phyloP scores from a whole-genome alignment of 2,797 vertebrate species.

The Enteromius unitaeniatus region DNA sequence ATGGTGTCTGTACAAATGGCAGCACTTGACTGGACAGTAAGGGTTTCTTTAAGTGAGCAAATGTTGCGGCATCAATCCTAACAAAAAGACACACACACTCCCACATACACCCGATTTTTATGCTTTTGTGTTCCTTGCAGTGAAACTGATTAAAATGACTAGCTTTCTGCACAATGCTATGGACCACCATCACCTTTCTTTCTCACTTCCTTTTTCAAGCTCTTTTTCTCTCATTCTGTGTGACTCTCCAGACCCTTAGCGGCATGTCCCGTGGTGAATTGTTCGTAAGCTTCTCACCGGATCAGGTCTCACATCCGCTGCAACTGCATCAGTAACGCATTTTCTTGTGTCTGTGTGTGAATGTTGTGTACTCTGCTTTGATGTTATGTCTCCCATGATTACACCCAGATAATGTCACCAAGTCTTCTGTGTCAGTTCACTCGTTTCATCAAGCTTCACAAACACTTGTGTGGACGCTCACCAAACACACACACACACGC shows the following conservation, averaged over 20 bases:
- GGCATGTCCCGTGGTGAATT: conserved; percentile 4
- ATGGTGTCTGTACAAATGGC: conserved; percentile 18
- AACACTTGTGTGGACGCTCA: background rate
- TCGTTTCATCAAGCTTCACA: conserved; percentile 26
- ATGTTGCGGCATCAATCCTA: background rate
- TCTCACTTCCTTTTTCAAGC: conserved; percentile 4
- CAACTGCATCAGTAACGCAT: conserved; percentile 34
- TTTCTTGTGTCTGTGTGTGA: background rate
- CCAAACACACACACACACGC: background rate
- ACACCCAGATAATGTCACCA: conserved; percentile 42
- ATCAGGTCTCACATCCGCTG: conserved; percentile 49
- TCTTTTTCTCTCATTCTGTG: conserved; percentile 16
- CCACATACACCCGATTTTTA: background rate
- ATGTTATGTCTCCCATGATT: conserved; percentile 48
- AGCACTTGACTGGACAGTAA: conserved; percentile 22
- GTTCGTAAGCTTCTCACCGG: conserved; percentile 35
- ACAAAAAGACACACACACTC: background rate
- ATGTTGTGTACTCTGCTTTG: conserved; percentile 24
- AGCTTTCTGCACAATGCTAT: conserved; percentile 1
- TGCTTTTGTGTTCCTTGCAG: conserved; percentile 3
- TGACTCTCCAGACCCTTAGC: conserved; percentile 27
- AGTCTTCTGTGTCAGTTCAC: conserved; percentile 22
- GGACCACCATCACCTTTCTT: conserved; percentile 1
- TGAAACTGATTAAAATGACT: conserved; percentile 17
- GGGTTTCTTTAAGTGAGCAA: conserved; percentile 5